Base-by-base conservation (phyloP, 2,888 invertebrate genomes). In the Unio pictorum region DNA sequence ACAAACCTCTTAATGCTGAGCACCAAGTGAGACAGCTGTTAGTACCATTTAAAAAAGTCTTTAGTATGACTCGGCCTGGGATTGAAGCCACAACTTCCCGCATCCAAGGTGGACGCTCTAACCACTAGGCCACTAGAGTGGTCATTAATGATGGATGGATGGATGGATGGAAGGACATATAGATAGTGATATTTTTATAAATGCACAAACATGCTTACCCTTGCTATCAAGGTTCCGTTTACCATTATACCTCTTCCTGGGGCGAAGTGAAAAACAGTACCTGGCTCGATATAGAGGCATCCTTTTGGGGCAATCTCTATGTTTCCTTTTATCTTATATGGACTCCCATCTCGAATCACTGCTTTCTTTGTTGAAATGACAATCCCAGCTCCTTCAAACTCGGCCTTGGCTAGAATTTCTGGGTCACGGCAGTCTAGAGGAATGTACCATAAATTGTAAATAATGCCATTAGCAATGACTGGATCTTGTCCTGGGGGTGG, bases 211-310 rank as follows among this genome's bases (percentile, higher is more conserved):
- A 23, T 57, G 94, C 86, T 94, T 92, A 98, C 98, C 93, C 95
- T 93, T 68, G 98, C 98, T 72, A 93, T 93, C 55, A 99, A 92
- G 79, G 95, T 93, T 82, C 99, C 99, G 86, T 95, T 93, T 62
- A 99, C 95, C 54, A 96, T 97, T 87, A 99, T 94, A 76, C 98
- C 98, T 83, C 95, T 94, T 91, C 96, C 96, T 4, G 98, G 95
- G 7, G 95, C 95, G 90, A 99, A 97, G 82, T 94, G 93, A 68
- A 99, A 91, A 85, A 94, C 94, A 0, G 97, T 96, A 45, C 98
- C 99, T 20, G 97, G 94, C 88, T 97, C 96, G 71, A 99, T 93
- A 68, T 94, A 92, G 84, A 99, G 91, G 70, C 87, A 87, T 4
- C 82, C 81, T 6, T 63, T 63, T 1, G 84, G 82, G 0, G 82